Evolutionary conservation across 2,888 invertebrate species (phyloP).

Genomic region (Agrotis segetum): DNA sequence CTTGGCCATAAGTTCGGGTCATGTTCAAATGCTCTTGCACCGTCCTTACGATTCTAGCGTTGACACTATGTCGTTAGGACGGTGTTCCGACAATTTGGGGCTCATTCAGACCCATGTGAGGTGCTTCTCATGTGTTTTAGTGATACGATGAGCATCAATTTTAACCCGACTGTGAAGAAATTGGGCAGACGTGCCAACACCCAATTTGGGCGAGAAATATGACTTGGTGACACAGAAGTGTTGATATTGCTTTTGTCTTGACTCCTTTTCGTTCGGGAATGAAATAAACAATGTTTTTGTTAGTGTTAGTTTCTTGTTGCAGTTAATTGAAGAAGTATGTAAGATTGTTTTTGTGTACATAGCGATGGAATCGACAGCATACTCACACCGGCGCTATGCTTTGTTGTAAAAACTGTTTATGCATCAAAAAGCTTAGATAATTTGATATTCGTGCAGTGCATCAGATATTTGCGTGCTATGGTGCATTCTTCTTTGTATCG

Average conservation of each 20-base stretch:
- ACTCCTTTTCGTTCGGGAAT: not conserved
- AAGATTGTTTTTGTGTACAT: conserved; percentile 9
- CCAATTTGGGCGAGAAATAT: not conserved
- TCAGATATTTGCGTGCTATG: conserved; percentile 64
- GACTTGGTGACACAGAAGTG: not conserved
- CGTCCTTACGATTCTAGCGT: conserved; percentile 22
- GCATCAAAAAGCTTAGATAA: conserved; percentile 51
- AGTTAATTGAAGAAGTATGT: not conserved
- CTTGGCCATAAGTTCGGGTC: conserved; percentile 26
- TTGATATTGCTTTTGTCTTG: not conserved
- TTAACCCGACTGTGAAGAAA: not conserved
- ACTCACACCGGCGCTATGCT: not conserved
- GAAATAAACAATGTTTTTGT: conserved; percentile 3
- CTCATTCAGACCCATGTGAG: conserved; percentile 2
- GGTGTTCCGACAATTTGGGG: conserved; percentile 20
- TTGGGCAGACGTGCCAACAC: not conserved
- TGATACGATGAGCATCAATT: conserved; percentile 2
- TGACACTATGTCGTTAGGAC: conserved; percentile 28
- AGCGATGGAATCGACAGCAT: conserved; percentile 7
- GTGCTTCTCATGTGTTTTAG: not conserved
- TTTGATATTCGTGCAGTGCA: conserved; percentile 46
- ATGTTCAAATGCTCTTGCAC: conserved; percentile 11
- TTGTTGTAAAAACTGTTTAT: conserved; percentile 42
- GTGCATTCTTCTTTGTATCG: conserved; percentile 64
- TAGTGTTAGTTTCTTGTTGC: not conserved